Percentiles rank a stretch among this genome's conserved stretches.
Evolutionary conservation across 1,140 invertebrate species (phyloP).

Genomic region (Drosophila sproati): DNA sequence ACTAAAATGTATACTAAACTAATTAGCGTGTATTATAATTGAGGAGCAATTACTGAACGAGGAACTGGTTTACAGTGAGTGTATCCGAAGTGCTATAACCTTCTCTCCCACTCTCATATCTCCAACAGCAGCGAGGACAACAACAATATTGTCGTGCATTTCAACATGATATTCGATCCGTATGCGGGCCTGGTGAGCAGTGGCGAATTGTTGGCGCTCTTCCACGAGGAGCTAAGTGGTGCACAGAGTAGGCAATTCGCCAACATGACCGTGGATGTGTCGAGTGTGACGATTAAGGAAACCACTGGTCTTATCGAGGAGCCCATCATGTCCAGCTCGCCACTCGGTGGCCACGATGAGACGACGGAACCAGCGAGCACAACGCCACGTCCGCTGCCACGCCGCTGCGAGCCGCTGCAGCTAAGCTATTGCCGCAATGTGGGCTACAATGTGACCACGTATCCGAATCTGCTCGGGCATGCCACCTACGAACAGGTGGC

Average conservation of each 20-base stretch:
- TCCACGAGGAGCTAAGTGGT: conserved; percentile 74
- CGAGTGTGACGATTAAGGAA: conserved; percentile 89
- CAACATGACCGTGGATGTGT: conserved; percentile 88
- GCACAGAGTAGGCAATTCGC: conserved; percentile 86
- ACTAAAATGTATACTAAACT: no score
- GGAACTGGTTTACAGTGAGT: no score
- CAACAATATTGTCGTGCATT: conserved; percentile 89
- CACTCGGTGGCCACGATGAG: conserved; percentile 74
- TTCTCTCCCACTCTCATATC: no score
- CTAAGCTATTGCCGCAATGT: conserved; percentile 90
- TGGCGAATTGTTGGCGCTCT: conserved; percentile 75
- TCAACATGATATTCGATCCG: conserved; percentile 90
- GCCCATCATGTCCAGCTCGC: conserved; percentile 79
- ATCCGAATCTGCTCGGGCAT: conserved; percentile 92
- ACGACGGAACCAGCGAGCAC: conserved; percentile 69
- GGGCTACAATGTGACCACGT: conserved; percentile 92
- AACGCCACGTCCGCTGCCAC: conserved; percentile 84
- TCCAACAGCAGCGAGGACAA: conserved; percentile 86
- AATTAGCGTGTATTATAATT: neutral
- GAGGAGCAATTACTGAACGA: no score
- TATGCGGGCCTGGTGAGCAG: conserved; percentile 83
- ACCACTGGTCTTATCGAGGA: conserved; percentile 83
- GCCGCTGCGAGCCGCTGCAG: conserved; percentile 89
- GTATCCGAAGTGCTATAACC: no score
- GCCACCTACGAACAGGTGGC: conserved; percentile 88